phyloP scores from a whole-genome alignment of 2,797 vertebrate genomes.

The Oreortyx pictus region DNA sequence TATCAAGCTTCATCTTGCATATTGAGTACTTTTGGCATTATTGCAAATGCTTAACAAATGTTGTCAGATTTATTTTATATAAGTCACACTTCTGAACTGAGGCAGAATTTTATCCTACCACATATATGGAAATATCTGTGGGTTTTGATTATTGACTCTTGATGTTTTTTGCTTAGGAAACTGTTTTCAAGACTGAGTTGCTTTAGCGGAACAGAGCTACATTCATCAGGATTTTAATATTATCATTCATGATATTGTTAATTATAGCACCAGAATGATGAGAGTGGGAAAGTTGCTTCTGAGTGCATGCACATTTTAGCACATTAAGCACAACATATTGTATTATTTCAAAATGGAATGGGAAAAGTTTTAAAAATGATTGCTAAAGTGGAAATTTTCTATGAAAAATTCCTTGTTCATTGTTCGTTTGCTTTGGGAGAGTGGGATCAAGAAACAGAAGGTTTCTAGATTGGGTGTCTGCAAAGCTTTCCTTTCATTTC shows the following conservation, averaged over 20 bases:
- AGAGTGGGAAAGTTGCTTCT: conserved; percentile 36
- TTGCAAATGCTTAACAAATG: conserved; percentile 13
- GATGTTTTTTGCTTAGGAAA: conserved; percentile 47
- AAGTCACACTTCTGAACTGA: conserved; percentile 10
- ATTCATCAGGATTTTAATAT: conserved; percentile 71
- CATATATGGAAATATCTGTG: conserved; percentile 28
- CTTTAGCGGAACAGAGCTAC: conserved; percentile 73
- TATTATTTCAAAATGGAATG: conserved; percentile 35
- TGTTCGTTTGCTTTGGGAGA: conserved; percentile 47
- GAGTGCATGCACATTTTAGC: conserved; percentile 35
- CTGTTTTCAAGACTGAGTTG: conserved; percentile 78
- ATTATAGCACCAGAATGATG: conserved; percentile 62
- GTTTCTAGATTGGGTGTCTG: conserved; percentile 48
- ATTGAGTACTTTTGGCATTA: conserved; percentile 24
- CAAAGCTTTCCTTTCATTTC: conserved; percentile 65
- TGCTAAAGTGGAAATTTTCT: conserved; percentile 45
- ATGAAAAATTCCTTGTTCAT: background rate
- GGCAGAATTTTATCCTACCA: conserved; percentile 3
- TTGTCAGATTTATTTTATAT: conserved; percentile 15
- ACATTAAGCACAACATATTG: conserved; percentile 12
- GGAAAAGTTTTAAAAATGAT: conserved; percentile 47
- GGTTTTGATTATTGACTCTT: background rate
- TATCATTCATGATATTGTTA: conserved; percentile 67
- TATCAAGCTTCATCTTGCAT: background rate
- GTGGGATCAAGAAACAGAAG: conserved; percentile 8